A percentile compares a stretch with the other conserved stretches of the same genome.
phyloP scores from a whole-genome alignment of 2,113 vertebrate species.

The Cygnus buccinator region DNA sequence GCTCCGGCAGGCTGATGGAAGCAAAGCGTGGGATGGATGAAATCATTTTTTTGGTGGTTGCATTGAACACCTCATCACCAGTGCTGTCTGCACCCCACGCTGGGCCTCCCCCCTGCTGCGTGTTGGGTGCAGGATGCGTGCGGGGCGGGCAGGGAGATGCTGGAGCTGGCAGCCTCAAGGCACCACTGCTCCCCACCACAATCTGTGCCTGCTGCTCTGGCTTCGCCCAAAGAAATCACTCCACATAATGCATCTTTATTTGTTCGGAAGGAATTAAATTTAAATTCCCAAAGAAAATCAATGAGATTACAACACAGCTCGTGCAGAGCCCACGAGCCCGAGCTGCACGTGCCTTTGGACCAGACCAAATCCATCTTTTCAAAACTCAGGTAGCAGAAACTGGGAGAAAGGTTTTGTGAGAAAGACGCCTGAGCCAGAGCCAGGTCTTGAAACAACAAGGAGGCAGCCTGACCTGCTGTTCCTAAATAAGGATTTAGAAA shows the following conservation, averaged over 20 bases:
- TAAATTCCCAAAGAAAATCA: constrained; percentile 32
- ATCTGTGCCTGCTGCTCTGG: background rate
- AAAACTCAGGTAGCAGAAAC: background rate
- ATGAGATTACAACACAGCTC: background rate
- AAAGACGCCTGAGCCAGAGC: background rate
- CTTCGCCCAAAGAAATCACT: background rate
- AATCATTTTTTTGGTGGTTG: background rate
- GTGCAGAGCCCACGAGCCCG: background rate
- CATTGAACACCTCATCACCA: background rate
- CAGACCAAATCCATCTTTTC: background rate
- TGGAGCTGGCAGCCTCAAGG: background rate
- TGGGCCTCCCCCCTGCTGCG: accelerated
- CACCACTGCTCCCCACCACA: background rate
- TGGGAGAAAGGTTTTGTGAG: background rate
- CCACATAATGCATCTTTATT: constrained; percentile 4
- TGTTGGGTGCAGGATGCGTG: background rate
- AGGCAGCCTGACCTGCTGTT: background rate
- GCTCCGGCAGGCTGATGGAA: background rate
- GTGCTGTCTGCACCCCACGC: background rate
- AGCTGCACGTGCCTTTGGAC: accelerated
- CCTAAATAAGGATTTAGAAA: constrained; percentile 10
- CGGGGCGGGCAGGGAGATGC: background rate
- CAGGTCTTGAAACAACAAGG: background rate
- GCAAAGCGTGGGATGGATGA: background rate
- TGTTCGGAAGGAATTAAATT: constrained; percentile 41